Base-by-base conservation (phyloP, 2,113 vertebrate genomes). In the Elephas maximus region DNA sequence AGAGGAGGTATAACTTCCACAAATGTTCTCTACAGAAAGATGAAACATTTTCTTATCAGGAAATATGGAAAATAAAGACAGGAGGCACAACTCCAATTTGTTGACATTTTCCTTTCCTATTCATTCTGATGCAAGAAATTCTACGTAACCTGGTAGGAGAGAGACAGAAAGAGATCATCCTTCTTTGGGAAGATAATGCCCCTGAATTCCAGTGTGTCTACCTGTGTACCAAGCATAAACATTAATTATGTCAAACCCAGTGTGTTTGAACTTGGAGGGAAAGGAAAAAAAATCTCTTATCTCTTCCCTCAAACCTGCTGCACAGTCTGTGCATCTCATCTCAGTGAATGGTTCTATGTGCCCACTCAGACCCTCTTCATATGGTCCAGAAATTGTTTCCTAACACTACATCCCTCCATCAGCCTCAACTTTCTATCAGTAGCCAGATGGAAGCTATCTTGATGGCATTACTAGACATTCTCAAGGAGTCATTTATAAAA, bases 291-390 rank as follows among this genome's bases (percentile, higher is more conserved):
- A 14, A 33, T 73, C 1, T 77, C 26, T 57, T 57, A 65, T 57
- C 1, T 69, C 23, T 57, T 63, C 10, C 92, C 8, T 84, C 9
- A 80, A 83, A 71, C 44, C 1, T 57, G 11, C 23, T 88, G 85
- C 6, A 48, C 9, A 21, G 57, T 74, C 45, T 83, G 41, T 82
- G 26, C 0, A 73, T 4, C 9, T 76, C 41, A 51, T 9, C 9
- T 86, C 48, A 21, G 20, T n/a, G 53, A 79, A 53, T 69, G 1
- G 73, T 15, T 17, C 8, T 5, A 24, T n/a, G 3, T 62, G 62
- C 5, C 17, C 12, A 45, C 5, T 2, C 6, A 2, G 80, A 28
- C 18, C 0, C 30, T 23, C 14, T 18, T 63, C 4, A 21, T 10
- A 3, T 48, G 3, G 4, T 90, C 6, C 37, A 69, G 48, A 92